These are phyloP conservation scores for Clamator glandarius DNA, from an alignment of 2,797 vertebrate genomes.

Conservation along the genomic window DNA sequence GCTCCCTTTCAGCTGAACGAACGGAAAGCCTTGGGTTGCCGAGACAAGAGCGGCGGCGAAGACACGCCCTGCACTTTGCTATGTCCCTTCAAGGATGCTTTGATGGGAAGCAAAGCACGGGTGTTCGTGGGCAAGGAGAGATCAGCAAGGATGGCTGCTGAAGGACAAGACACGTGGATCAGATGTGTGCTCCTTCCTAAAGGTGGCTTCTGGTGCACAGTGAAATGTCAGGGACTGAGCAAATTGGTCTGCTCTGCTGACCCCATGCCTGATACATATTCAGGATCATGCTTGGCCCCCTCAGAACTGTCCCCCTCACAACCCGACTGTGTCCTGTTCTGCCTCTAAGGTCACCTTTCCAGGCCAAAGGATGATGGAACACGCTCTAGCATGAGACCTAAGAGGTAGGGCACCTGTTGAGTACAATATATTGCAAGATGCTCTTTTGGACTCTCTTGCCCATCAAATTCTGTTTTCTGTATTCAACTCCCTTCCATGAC, in stretches of 20 bases:
- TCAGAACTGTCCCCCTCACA: neutral
- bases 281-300: accelerated
- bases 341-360: neutral
- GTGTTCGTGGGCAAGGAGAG: neutral
- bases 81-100: neutral
- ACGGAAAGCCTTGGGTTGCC: neutral
- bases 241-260: accelerated
- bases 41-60: neutral
- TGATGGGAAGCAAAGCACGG: neutral
- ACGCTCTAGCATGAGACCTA: neutral
- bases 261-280: neutral
- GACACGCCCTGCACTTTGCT: neutral
- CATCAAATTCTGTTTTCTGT: neutral
- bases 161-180: accelerated
- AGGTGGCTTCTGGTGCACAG: neutral
- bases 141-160: neutral
- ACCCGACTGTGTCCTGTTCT: neutral
- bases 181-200: neutral
- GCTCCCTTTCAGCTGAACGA: neutral
- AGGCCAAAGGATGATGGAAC: neutral
- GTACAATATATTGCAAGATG: neutral
- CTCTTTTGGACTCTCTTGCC: neutral
- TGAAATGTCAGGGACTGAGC: no score
- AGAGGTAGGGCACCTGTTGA: neutral
- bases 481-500: neutral